Evolutionary conservation across 1,140 invertebrate species (phyloP).

Genomic region (Eueides isabella): DNA sequence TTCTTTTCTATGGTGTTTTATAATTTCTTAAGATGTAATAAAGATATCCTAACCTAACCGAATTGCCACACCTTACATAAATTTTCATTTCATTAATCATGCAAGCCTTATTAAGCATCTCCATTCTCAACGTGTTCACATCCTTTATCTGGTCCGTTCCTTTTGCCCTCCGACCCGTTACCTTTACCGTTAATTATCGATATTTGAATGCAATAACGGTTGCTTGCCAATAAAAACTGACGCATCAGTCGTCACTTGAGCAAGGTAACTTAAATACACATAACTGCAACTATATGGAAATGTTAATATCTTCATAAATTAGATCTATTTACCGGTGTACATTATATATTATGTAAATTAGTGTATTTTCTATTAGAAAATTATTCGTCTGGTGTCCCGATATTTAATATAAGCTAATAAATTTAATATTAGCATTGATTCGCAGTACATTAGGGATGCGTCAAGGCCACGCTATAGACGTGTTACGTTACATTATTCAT

Average conservation of each 20-base stretch:
- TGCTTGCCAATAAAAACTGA: conserved; percentile 65
- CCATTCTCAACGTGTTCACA: conserved; percentile 17
- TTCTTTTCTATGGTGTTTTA: not conserved
- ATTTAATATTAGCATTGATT: not conserved
- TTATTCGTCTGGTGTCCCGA: not conserved
- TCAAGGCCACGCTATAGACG: not conserved
- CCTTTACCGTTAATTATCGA: conserved; percentile 74
- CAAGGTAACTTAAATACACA: not conserved
- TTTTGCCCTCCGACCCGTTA: conserved; percentile 75
- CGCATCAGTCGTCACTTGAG: conserved; percentile 54
- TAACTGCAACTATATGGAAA: not conserved
- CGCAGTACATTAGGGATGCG: not conserved
- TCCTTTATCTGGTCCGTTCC: conserved; percentile 54
- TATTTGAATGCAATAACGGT: conserved; percentile 68
- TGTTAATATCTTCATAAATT: not conserved
- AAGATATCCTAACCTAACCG: not conserved
- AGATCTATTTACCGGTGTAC: not conserved
- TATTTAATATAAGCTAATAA: not conserved
- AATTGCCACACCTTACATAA: not conserved
- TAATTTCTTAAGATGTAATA: not conserved
- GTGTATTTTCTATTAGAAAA: not conserved
- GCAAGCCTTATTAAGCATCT: conserved; percentile 32
- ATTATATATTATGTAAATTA: not conserved
- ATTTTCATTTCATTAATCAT: conserved; percentile 31
- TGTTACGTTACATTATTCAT: no score